Percentiles rank a stretch among this genome's conserved stretches.
These are phyloP conservation scores for Pontoporia blainvillei DNA, from an alignment of 2,113 vertebrate genomes.

Conservation along the genomic window DNA sequence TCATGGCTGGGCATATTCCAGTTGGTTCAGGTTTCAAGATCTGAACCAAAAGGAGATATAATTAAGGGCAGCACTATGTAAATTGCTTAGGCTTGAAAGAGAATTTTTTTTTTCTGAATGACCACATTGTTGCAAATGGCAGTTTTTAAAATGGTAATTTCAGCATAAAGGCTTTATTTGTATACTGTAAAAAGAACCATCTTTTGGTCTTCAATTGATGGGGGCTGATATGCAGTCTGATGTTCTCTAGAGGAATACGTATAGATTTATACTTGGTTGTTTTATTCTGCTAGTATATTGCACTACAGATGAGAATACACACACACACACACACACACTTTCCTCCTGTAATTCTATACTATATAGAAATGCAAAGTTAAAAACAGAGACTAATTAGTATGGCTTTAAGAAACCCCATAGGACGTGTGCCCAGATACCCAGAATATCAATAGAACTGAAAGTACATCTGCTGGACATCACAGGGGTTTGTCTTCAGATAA, in stretches of 20 bases:
- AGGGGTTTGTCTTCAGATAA: not conserved
- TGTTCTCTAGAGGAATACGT: not conserved
- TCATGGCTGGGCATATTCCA: not conserved
- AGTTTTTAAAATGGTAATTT: slow-evolving; percentile 38
- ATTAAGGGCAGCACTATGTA: not conserved
- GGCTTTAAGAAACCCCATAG: not conserved
- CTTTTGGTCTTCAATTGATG: not conserved
- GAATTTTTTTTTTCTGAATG: slow-evolving; percentile 5
- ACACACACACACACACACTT: not conserved
- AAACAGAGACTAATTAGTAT: not conserved
- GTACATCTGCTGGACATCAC: not conserved
- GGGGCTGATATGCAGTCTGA: not conserved
- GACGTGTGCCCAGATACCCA: not conserved
- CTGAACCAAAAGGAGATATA: not conserved
- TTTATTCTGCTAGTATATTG: not conserved
- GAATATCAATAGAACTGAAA: not conserved
- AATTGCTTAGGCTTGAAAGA: not conserved
- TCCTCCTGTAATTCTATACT: not conserved
- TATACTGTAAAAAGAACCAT: not conserved
- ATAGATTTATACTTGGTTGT: not conserved
- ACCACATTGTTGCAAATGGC: slow-evolving; percentile 9
- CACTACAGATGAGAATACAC: not conserved
- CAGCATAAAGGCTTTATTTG: not conserved
- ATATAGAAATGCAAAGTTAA: not conserved
- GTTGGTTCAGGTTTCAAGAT: not conserved